Conservation (phyloP, 2,888 invertebrate genomes). For the Trichacis sp. region DNA sequence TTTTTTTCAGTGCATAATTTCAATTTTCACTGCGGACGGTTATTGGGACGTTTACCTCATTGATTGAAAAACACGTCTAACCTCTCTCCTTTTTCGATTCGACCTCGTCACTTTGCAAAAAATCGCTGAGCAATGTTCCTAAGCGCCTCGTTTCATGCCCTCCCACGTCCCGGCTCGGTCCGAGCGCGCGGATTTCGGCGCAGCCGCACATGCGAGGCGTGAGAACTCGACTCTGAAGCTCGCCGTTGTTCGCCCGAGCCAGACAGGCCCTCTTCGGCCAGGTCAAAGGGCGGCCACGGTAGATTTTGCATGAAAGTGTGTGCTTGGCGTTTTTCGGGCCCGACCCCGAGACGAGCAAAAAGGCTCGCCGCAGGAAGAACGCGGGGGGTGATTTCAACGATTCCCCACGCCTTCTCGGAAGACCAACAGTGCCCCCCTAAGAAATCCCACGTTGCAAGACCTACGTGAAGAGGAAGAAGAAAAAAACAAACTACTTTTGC, state of each 20-base stretch:
- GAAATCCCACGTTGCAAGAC: too few species aligned
- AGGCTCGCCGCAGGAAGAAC: background rate
- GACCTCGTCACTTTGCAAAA: too few species aligned
- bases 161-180: too few species aligned
- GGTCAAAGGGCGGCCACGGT: constrained; percentile 60
- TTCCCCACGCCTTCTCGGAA: constrained; percentile 30
- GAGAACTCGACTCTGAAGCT: constrained; percentile 65
- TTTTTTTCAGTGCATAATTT: too few species aligned
- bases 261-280: constrained; percentile 48
- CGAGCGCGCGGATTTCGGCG: constrained; percentile 3
- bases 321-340: constrained; percentile 34
- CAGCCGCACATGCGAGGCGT: constrained; percentile 55
- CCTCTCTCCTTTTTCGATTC: too few species aligned
- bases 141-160: too few species aligned
- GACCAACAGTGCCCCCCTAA: constrained; percentile 7
- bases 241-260: constrained; percentile 41
- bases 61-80: too few species aligned
- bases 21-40: too few species aligned
- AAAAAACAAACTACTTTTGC: background rate
- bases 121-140: too few species aligned
- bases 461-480: too few species aligned
- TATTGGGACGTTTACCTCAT: too few species aligned
- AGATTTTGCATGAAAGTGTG: constrained; percentile 55
- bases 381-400: constrained; percentile 26
- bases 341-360: constrained; percentile 9